Conservation (phyloP, 2,797 vertebrate species). For the Rousettus madagascariensis region DNA sequence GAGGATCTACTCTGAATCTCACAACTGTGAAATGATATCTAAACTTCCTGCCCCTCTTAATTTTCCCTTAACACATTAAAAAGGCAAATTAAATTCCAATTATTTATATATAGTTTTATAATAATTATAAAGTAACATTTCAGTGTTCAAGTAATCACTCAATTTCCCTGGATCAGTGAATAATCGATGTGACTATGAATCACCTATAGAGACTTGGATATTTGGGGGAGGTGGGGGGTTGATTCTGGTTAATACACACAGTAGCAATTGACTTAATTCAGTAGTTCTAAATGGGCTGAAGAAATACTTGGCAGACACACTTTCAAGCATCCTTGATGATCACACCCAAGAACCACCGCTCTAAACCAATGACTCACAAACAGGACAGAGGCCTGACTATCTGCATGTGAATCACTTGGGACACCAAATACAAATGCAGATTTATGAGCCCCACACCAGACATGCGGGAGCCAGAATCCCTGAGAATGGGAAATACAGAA, state of each 20-base stretch:
- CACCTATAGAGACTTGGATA: neutral
- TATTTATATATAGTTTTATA: neutral
- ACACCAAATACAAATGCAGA: neutral
- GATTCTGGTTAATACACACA: neutral
- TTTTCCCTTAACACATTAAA: conserved; percentile 26
- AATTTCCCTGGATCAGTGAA: neutral
- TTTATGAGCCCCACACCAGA: neutral
- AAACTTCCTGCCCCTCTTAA: neutral
- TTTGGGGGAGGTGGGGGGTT: neutral
- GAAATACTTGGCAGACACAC: neutral
- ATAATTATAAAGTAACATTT: neutral
- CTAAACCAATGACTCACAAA: neutral
- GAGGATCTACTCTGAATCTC: neutral
- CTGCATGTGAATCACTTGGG: neutral
- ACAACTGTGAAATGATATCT: neutral
- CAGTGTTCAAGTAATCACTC: neutral
- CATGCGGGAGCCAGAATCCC: neutral
- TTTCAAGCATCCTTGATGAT: neutral
- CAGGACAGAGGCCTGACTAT: neutral
- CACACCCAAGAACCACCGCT: neutral
- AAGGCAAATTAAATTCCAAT: neutral
- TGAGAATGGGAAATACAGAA: neutral
- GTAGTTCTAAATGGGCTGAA: neutral
- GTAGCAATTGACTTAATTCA: neutral
- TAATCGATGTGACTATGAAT: neutral